Evolutionary conservation across 2,797 vertebrate genomes (phyloP).

Genomic region (Xiphophorus birchmanni): DNA sequence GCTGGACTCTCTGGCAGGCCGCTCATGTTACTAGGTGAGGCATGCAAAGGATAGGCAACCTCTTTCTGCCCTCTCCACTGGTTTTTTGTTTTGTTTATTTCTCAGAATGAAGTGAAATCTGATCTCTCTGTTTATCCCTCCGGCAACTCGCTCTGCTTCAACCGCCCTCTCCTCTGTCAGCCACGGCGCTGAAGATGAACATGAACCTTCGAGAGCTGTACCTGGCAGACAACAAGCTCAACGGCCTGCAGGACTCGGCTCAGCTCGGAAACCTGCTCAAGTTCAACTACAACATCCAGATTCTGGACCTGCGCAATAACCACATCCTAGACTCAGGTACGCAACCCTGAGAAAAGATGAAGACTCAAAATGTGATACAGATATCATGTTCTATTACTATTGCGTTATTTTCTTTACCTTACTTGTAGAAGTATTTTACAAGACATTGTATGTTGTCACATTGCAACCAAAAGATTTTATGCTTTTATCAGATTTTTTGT

Average conservation of each 20-base stretch:
- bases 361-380: not conserved
- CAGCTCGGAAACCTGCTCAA: conserved; percentile 95
- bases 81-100: not conserved
- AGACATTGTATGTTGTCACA: not conserved
- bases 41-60: not conserved
- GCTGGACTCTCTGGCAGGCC: conserved; percentile 89
- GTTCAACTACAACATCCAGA: conserved; percentile 95
- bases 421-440: not conserved
- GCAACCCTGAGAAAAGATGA: not conserved
- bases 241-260: conserved; percentile 91
- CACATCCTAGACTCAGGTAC: conserved; percentile 93
- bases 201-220: conserved; percentile 93
- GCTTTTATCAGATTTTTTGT: not conserved
- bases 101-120: conserved; percentile 1
- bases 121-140: not conserved
- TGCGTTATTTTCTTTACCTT: not conserved
- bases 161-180: conserved; percentile 60
- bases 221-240: conserved; percentile 94
- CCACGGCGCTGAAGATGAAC: conserved; percentile 96
- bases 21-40: conserved; percentile 92
- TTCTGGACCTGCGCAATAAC: conserved; percentile 93
- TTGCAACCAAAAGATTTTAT: not conserved
- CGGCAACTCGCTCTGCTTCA: not conserved
- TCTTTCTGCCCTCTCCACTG: conserved; percentile 4
- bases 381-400: not conserved